These are phyloP conservation scores for Anguilla obscura DNA, from an alignment of 2,797 vertebrate species.

Conservation along the genomic window DNA sequence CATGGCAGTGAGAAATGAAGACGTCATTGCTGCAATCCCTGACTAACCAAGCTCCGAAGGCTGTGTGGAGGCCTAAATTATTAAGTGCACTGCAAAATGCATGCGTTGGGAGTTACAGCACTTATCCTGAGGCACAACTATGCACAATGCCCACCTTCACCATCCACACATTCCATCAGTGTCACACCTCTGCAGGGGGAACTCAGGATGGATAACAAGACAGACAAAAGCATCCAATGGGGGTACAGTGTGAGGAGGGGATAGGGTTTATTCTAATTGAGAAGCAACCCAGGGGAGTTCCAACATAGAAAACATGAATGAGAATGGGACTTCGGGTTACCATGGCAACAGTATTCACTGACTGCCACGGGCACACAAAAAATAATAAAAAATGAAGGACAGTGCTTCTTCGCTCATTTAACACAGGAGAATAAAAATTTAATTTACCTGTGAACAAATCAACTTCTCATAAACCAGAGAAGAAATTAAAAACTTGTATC, in stretches of 20 bases:
- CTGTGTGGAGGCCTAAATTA: conserved; percentile 9
- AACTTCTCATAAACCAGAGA: not conserved
- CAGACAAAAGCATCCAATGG: not conserved
- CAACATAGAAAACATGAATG: not conserved
- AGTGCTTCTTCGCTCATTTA: not conserved
- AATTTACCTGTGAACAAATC: not conserved
- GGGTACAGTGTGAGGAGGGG: not conserved
- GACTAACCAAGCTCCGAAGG: not conserved
- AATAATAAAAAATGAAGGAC: not conserved
- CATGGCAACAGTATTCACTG: not conserved
- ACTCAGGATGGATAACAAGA: not conserved
- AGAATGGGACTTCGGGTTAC: not conserved
- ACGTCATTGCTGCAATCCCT: not conserved
- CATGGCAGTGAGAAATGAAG: not conserved
- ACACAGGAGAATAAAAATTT: not conserved
- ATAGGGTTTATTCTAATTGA: not conserved
- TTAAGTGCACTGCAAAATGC: not conserved
- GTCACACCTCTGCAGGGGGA: not conserved
- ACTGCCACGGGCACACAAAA: not conserved
- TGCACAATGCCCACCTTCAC: not conserved
- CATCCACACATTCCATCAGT: not conserved
- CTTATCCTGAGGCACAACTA: not conserved
- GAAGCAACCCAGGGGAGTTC: conserved; percentile 6
- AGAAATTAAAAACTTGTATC: not conserved
- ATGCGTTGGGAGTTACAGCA: not conserved